Evolutionary conservation across 2,888 invertebrate species (phyloP).

Genomic region (Tenodera sinensis): DNA sequence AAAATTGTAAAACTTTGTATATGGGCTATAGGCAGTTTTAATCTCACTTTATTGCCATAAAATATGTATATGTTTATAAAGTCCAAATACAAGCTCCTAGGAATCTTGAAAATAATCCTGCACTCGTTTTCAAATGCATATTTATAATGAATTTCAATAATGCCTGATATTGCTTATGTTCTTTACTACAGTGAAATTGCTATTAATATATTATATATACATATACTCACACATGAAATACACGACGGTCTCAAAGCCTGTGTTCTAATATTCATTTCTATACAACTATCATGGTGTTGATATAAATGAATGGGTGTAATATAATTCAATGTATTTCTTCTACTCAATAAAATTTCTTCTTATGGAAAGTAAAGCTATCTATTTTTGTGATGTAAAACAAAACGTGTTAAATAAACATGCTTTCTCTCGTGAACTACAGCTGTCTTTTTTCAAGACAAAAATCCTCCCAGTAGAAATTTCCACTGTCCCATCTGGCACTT

Average conservation of each 20-base stretch:
- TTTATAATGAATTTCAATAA: not conserved
- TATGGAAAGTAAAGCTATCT: conserved; percentile 12
- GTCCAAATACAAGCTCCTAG: not conserved
- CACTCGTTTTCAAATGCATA: not conserved
- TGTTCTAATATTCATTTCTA: not conserved
- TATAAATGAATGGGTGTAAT: conserved; percentile 3
- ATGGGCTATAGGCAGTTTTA: not conserved
- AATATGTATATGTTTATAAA: not conserved
- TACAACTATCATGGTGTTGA: not conserved
- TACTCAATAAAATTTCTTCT: conserved; percentile 3
- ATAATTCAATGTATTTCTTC: conserved; percentile 10
- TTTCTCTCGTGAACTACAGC: conserved; percentile 37
- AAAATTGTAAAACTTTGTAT: not conserved
- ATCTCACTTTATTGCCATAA: not conserved
- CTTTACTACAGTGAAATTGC: not conserved
- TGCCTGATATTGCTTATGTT: not conserved
- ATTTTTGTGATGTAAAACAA: conserved; percentile 28
- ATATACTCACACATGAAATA: not conserved
- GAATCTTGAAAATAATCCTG: not conserved
- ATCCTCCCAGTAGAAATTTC: conserved; percentile 37
- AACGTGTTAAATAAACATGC: conserved; percentile 42
- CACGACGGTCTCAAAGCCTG: not conserved
- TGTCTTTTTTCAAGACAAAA: not conserved
- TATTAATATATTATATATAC: not conserved
- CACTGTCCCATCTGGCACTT: conserved; percentile 56